Evolutionary conservation across 2,797 vertebrate species (phyloP).

Genomic region (Zalophus californianus): DNA sequence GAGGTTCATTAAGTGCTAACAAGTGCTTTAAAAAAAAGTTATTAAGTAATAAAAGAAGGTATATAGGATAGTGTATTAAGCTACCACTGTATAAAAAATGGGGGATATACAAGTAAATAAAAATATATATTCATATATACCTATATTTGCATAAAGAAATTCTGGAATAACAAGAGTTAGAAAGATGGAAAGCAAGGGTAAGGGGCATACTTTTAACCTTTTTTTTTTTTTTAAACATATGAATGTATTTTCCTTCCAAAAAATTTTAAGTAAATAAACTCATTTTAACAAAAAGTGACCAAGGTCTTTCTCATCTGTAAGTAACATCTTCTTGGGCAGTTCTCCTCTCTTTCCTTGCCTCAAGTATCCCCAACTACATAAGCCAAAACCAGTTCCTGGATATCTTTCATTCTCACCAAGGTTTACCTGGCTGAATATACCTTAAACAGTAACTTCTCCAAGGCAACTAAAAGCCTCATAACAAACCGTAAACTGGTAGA

Average conservation of each 20-base stretch:
- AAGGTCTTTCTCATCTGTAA: not conserved
- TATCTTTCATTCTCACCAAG: not conserved
- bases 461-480: not conserved
- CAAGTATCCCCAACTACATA: not conserved
- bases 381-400: not conserved
- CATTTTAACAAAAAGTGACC: slow-evolving; percentile 12
- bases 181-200: not conserved
- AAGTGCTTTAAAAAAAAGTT: not conserved
- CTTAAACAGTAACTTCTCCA: not conserved
- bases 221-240: not conserved
- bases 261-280: not conserved
- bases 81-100: not conserved
- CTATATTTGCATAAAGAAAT: not conserved
- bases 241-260: not conserved
- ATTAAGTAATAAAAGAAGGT: not conserved
- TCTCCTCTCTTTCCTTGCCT: not conserved
- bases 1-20: not conserved
- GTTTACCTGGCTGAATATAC: not conserved
- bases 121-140: not conserved
- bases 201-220: too few species aligned
- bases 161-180: not conserved
- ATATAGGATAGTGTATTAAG: not conserved
- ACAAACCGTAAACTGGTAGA: not conserved
- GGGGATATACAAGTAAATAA: not conserved
- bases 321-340: not conserved